Base-by-base conservation (phyloP, 2,888 invertebrate genomes). In the Agriopis marginaria region DNA sequence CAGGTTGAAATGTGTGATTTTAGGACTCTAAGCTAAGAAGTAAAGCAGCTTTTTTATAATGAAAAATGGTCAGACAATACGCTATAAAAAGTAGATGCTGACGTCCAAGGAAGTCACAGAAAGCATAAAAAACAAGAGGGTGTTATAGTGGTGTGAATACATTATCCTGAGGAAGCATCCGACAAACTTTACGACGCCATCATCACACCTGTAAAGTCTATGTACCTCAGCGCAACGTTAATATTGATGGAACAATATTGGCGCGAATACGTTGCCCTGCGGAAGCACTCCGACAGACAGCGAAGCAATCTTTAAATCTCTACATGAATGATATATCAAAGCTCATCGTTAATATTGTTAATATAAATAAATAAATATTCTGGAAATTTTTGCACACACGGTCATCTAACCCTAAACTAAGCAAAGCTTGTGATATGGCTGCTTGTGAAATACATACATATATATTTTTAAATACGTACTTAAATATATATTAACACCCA, bases 171-270 rank as follows among this genome's bases (percentile, higher is more conserved):
- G 88, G 74, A 95, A 95, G 74, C 95, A 94, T 90, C 89, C 0
- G 95, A 94, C 3, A 95, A 87, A 66, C 95, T 94, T 77, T 93
- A 92, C 12, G 95, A 95, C 0, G 96, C 96, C 51, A 95, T 95
- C 79, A 95, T 95, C 68, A 96, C 96, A 3, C 95, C 96, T 79
- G 95, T 94, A 70, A 96, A 96, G 82, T 96, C 96, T 65, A 96
- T 96, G 78, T 96, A 96, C 96, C 96, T 96, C 3, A 96, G 88
- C 0, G 96, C 96, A 72, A 96, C 96, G 81, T 96, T 96, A 96
- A 96, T 96, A 77, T 96, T 96, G 61, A 96, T 95, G 32, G 14
- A 49, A 14, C 14, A 49, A 23, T 50, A 50, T 8, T 50, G 10
- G 17, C 17, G 10, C 17, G 32, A 39, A 47, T 40, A 63, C 44